Evolutionary conservation across 2,113 vertebrate species (phyloP), one percentile per base, ranked within the genome.

Genomic region (Rafetus swinhoei): DNA sequence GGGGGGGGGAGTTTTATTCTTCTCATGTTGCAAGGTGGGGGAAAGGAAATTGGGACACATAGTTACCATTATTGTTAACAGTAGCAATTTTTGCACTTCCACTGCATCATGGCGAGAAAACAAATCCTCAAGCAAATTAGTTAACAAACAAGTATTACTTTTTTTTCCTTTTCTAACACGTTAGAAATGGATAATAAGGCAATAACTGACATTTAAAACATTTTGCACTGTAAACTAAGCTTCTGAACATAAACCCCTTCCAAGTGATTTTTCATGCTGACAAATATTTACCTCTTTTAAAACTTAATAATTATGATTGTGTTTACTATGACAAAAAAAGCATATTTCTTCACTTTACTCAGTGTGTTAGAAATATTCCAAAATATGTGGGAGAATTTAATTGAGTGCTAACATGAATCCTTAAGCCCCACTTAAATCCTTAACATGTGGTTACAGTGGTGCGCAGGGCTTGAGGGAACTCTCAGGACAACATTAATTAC

Each of bases 151-250:
- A 60, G 69, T 18, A 93, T 80, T 94, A 57, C 22, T 25, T 24
- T 57, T 57, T 95, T 88, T 96, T 95, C 74, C 84, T 94, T 90
- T 96, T 93, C 90, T 94, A 97, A 94, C 24, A 52, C 50, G 11
- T 89, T 94, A 97, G 92, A 97, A 94, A 95, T 54, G 25, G 90
- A 96, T 94, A 84, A 89, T 97, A 97, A 97, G 96, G 97, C 97
- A 97, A 94, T 45, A 96, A 94, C 83, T 82, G 89, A 97, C 89
- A 94, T 90, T 93, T 94, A 96, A 96, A 94, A 85, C 29, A 91
- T 88, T 91, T 88, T 91, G 39, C 85, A 96, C 88, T 90, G 85
- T 93, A 97, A 97, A 96, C 82, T 53, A 97, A 90, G 85, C 82
- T 85, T 72, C 72, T 85, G 81, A 87, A 62, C 81, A 60, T 1